Percentiles rank a stretch among this genome's conserved stretches.
These are phyloP conservation scores for Drosophila malerkotliana DNA, from an alignment of 1,140 invertebrate species.

Conservation along the genomic window DNA sequence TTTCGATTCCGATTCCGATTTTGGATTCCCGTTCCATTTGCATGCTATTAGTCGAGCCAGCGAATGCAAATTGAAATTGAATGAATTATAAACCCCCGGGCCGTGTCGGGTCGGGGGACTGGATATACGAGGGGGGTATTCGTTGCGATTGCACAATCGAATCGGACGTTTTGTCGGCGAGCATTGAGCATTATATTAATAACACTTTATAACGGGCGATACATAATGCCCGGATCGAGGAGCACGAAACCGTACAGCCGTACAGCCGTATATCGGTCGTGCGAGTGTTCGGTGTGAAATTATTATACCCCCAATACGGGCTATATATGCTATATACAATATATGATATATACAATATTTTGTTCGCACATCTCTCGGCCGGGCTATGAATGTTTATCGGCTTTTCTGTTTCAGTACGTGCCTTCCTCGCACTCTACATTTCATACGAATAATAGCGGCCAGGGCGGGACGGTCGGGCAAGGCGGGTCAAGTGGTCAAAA, in stretches of 20 bases:
- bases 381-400: conserved; percentile 26
- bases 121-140: neutral
- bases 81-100: conserved; percentile 16
- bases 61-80: conserved; percentile 20
- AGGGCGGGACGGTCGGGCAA: neutral
- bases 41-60: conserved; percentile 26
- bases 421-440: conserved; percentile 60
- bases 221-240: conserved; percentile 25
- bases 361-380: conserved; percentile 24
- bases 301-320: neutral
- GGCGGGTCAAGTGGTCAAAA: too few species aligned
- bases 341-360: conserved; percentile 25
- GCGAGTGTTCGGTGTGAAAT: conserved; percentile 29
- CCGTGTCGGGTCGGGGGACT: neutral
- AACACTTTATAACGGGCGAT: conserved; percentile 32
- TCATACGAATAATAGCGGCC: conserved; percentile 55
- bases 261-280: neutral
- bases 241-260: conserved; percentile 19
- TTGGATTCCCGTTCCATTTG: conserved; percentile 41
- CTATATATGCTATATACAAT: conserved; percentile 7
- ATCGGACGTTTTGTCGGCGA: neutral
- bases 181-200: conserved; percentile 32
- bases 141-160: conserved; percentile 6
- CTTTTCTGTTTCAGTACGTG: conserved; percentile 56
- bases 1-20: conserved; percentile 8